These are phyloP conservation scores for Ophion ventricosus DNA, from an alignment of 2,888 invertebrate species.

Conservation along the genomic window DNA sequence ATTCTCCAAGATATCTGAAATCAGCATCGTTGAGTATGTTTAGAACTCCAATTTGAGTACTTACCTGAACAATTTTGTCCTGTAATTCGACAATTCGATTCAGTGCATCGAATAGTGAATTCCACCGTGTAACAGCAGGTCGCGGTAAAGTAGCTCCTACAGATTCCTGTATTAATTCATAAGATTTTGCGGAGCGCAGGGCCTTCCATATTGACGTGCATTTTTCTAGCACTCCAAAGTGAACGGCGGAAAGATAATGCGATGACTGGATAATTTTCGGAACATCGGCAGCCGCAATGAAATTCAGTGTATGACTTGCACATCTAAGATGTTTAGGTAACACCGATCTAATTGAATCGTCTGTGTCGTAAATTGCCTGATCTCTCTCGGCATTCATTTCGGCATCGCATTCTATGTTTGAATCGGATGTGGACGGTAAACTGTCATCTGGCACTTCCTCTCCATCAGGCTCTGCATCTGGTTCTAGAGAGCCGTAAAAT, in stretches of 20 bases:
- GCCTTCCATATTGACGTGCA: conserved; percentile 25
- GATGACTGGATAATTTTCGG: conserved; percentile 13
- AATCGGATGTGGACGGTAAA: conserved; percentile 10
- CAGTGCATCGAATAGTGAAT: conserved; percentile 30
- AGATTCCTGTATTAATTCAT: neutral
- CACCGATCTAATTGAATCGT: conserved; percentile 1
- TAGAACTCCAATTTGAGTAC: conserved; percentile 15
- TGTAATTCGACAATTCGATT: conserved; percentile 17
- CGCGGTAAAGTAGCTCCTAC: conserved; percentile 1
- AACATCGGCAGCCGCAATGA: conserved; percentile 34
- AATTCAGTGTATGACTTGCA: conserved; percentile 31
- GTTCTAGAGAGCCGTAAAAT: conserved; percentile 10
- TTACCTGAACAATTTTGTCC: conserved; percentile 16
- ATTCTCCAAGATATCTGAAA: conserved; percentile 44
- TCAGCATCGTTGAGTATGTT: conserved; percentile 31
- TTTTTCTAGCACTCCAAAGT: conserved; percentile 18
- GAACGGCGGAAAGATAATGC: neutral
- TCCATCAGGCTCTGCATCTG: conserved; percentile 3
- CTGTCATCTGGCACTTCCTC: neutral
- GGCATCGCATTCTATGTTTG: conserved; percentile 10
- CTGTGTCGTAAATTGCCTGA: neutral
- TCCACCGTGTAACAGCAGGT: conserved; percentile 36
- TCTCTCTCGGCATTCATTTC: conserved; percentile 9
- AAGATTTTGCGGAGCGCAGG: conserved; percentile 20
- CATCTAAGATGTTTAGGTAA: conserved; percentile 39